Base-by-base conservation (phyloP, 2,888 invertebrate genomes). In the Eilema griseolum region DNA sequence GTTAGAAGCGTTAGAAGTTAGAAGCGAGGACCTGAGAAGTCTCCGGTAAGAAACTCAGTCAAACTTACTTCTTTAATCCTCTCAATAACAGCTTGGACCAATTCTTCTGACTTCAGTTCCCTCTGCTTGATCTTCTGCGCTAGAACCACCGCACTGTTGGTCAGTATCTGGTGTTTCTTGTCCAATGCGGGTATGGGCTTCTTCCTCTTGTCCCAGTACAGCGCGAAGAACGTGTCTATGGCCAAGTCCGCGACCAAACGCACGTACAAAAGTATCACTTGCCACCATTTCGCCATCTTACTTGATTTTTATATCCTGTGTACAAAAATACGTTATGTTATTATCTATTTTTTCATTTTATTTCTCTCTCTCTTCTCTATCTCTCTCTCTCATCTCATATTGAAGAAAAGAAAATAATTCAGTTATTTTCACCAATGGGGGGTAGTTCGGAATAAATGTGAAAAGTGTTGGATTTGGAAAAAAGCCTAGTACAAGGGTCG, bases 51-150 rank as follows among this genome's bases (percentile, higher is more conserved):
- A 5, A 28, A 28, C 5, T 4, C 3, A 28, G 5, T 4, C 28
- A 4, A 56, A 67, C 76, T 79, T 57, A 97, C 96, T 91, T 97
- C 96, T 80, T 97, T 96, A 61, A 98, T 98, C 81, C 98, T 96
- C 31, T 97, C 96, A 73, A 98, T 97, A 85, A 97, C 98, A 4
- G 97, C 96, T 76, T 93, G 93, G 0, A 98, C 97, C 28, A 98
- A 95, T 77, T 97, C 96, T 88, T 97, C 97, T 1, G 97, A 96
- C 65, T 96, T 96, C n/a, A 98, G 75, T 84, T 97, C 93, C 68
- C 95, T 95, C 16, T 87, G 76, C 87, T 96, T 96, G 37, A 98
- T 98, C 91, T 96, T 96, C 82, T 92, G 91, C 1, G 98, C 97
- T 74, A 98, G 86, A 16, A 96, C 91, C 0, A 95, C 92, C 4